Percentiles rank a stretch among this genome's conserved stretches.
phyloP scores from a whole-genome alignment of 1,140 invertebrate genomes.

The Augochlora pura region DNA sequence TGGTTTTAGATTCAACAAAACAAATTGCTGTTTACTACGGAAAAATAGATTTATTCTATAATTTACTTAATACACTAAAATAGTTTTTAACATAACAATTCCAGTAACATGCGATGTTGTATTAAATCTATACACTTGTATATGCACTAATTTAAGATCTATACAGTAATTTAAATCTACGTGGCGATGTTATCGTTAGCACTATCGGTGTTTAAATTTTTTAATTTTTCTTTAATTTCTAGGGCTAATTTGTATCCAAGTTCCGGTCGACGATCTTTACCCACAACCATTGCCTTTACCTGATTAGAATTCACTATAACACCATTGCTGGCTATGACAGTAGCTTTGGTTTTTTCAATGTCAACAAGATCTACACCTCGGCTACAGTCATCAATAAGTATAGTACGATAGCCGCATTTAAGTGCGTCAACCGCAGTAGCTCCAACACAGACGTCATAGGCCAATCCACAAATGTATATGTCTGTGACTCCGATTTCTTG shows the following conservation, averaged over 20 bases:
- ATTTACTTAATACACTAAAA: background rate
- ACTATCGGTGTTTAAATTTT: slow-evolving; percentile 25
- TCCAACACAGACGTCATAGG: slow-evolving; percentile 97
- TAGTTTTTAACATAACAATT: background rate
- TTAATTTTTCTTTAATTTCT: slow-evolving; percentile 84
- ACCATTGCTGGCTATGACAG: slow-evolving; percentile 87
- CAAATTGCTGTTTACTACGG: background rate
- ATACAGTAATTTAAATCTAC: background rate
- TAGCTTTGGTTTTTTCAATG: slow-evolving; percentile 90
- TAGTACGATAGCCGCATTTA: slow-evolving; percentile 93
- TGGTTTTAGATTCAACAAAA: background rate
- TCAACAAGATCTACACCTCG: slow-evolving; percentile 92
- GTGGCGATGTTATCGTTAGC: background rate
- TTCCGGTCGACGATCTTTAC: slow-evolving; percentile 91
- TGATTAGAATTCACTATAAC: slow-evolving; percentile 89
- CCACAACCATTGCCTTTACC: slow-evolving; percentile 92
- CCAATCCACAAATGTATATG: slow-evolving; percentile 96
- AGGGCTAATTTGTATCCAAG: slow-evolving; percentile 92
- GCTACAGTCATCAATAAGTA: slow-evolving; percentile 94
- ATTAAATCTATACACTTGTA: background rate
- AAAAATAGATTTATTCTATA: slow-evolving; percentile 37
- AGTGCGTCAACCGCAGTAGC: slow-evolving; percentile 93
- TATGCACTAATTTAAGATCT: background rate
- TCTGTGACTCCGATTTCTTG: slow-evolving; percentile 91
- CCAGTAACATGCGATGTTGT: background rate